These are phyloP conservation scores for Aurelia aurita DNA, from an alignment of 30 jellyfish, hydroid and myxozoan species.

Conservation along the genomic window DNA sequence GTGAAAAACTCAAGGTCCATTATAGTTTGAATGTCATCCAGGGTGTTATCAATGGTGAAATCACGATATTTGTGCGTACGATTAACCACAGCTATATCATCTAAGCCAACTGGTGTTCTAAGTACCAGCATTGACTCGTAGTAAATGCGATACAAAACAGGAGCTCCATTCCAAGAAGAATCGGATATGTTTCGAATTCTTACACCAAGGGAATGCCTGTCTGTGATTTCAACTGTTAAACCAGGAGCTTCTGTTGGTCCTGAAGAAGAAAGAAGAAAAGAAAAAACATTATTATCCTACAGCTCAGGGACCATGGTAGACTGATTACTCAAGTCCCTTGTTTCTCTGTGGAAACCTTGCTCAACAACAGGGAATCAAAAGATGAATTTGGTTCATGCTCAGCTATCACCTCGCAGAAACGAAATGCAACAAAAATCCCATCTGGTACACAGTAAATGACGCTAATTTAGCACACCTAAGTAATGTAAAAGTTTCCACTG, in stretches of 20 bases:
- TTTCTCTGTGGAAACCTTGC: too few species aligned
- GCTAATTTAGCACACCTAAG: too few species aligned
- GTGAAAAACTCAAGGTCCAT: constrained; percentile 41
- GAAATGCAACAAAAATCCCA: too few species aligned
- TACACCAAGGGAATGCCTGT: not conserved
- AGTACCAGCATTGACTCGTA: constrained; percentile 31
- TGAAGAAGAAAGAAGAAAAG: not conserved
- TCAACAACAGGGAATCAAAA: too few species aligned
- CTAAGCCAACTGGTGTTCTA: not conserved
- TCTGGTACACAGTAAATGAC: too few species aligned
- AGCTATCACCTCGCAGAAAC: too few species aligned
- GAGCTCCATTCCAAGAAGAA: constrained; percentile 24
- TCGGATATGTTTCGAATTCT: not conserved
- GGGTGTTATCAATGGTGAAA: not conserved
- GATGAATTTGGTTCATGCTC: too few species aligned
- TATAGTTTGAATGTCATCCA: not conserved
- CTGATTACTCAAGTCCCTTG: not conserved
- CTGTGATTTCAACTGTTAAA: not conserved
- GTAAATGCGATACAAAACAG: constrained; percentile 23
- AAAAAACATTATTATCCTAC: not conserved
- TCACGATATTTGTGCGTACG: constrained; percentile 10
- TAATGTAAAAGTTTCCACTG: too few species aligned
- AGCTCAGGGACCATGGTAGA: not conserved
- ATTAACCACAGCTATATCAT: not conserved
- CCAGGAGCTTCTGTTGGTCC: constrained; percentile 33